Base-by-base conservation (phyloP, 2,797 vertebrate genomes). In the Manis pentadactyla region DNA sequence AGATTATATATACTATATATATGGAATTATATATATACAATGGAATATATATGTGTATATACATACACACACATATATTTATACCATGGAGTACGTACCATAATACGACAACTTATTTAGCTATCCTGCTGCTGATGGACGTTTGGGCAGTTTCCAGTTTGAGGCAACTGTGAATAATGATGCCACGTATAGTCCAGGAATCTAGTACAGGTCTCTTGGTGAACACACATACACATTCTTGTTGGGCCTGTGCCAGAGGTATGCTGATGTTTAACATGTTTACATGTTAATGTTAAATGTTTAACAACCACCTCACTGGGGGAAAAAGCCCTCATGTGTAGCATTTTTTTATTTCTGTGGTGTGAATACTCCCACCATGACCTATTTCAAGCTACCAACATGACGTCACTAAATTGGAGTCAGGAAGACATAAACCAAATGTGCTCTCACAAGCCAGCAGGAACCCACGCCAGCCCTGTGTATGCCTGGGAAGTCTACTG, bases 271-370 rank as follows among this genome's bases (percentile, higher is more conserved):
- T 39, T 39, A 39, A 39, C 37, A 39, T 39, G 37, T 39, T 39
- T 39, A 39, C 37, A 39, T 39, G 37, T 39, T 39, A 39, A 39
- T 39, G 37, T 39, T 39, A 87, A 69, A 63, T 88, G 63, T 88
- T 95, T 89, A 86, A 57, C 68, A 83, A 64, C 59, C 64, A 75
- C 17, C 34, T 92, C 55, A 10, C 59, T 34, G 12, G 29, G 21
- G 25, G 14, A 15, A 39, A 53, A 78, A 51, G n/a, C 25, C 73
- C 42, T 79, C 27, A 7, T 68, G 25, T 46, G 1, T 74, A 87
- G 69, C 46, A 66, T 64, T 93, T 69, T 46, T 87, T 95, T n/a
- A 93, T 95, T 96, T 71, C 46, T 94, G 1, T 39, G 29, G 25
- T 83, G 13, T 49, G 83, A 74, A 55, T 92, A 77, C 23, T 85